Conservation (phyloP, 2,113 vertebrate genomes). For the Bathybates hornii region DNA sequence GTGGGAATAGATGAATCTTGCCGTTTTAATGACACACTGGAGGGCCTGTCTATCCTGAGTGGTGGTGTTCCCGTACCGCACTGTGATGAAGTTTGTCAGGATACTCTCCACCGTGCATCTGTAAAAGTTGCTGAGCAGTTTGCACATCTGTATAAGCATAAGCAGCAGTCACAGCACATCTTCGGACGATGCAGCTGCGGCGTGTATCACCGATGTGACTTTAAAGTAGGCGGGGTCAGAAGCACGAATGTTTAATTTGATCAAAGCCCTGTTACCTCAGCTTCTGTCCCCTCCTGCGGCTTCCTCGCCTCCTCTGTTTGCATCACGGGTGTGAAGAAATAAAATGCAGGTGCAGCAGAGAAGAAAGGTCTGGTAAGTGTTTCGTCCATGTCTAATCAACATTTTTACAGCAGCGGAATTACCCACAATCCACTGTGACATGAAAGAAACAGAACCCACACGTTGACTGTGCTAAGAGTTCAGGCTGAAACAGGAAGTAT, state of each 20-base stretch:
- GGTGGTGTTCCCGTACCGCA: not conserved
- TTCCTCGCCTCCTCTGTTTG: not conserved
- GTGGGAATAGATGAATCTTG: not conserved
- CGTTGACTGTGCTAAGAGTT: not conserved
- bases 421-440: not conserved
- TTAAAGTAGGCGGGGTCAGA: rapidly evolving
- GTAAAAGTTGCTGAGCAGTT: not conserved
- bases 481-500: not conserved
- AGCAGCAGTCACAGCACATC: not conserved
- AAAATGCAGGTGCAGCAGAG: not conserved
- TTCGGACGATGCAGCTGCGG: not conserved
- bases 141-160: not conserved
- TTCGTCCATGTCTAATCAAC: not conserved
- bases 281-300: not conserved
- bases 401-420: not conserved
- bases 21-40: not conserved
- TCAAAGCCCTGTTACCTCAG: not conserved
- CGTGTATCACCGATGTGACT: rapidly evolving
- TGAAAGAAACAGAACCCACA: not conserved
- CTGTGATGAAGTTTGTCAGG: rapidly evolving
- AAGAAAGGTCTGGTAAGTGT: not conserved
- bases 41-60: not conserved
- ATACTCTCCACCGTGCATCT: not conserved
- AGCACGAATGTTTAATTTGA: rapidly evolving
- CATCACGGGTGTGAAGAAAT: not conserved